Percentiles rank a stretch among this genome's conserved stretches.
phyloP scores from a whole-genome alignment of 2,888 invertebrate species.

The Coronaproctus castanopsis region DNA sequence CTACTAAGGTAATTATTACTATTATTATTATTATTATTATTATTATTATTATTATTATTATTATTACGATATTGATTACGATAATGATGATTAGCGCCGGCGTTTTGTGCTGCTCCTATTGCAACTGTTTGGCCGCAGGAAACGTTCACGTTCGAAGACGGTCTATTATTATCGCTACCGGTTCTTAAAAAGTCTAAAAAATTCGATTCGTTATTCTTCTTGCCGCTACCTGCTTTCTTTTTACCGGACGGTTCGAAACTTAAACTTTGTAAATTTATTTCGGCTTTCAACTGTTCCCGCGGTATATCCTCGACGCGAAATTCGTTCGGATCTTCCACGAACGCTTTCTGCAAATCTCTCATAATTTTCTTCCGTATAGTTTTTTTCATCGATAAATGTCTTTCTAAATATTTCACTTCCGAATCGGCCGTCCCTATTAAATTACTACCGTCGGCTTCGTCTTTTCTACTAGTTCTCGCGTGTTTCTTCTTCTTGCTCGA shows the following conservation, averaged over 20 bases:
- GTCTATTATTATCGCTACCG: slow-evolving; percentile 27
- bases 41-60: slow-evolving; percentile 3
- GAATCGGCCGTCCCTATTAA: slow-evolving; percentile 42
- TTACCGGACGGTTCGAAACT: slow-evolving; percentile 35
- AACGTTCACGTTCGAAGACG: slow-evolving; percentile 12
- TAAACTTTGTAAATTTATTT: slow-evolving; percentile 42
- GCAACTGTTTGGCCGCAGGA: background rate
- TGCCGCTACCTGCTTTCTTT: slow-evolving; percentile 31
- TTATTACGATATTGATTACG: slow-evolving; percentile 14
- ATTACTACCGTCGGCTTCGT: slow-evolving; percentile 46
- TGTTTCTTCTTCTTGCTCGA: slow-evolving; percentile 23
- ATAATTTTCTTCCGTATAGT: slow-evolving; percentile 68
- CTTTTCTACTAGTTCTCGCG: slow-evolving; percentile 35
- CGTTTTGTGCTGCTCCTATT: background rate
- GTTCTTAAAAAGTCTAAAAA: slow-evolving; percentile 46
- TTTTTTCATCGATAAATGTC: slow-evolving; percentile 71
- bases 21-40: slow-evolving; percentile 5
- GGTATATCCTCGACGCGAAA: slow-evolving; percentile 43
- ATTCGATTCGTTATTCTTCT: slow-evolving; percentile 34
- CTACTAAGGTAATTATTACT: slow-evolving; percentile 2
- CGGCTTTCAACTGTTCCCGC: slow-evolving; percentile 44
- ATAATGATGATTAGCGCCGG: background rate
- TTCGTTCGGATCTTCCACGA: slow-evolving; percentile 49
- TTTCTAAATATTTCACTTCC: slow-evolving; percentile 51
- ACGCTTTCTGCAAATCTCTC: slow-evolving; percentile 56